Evolutionary conservation across 2,888 invertebrate species (phyloP).

Genomic region (Cheilosia soror): DNA sequence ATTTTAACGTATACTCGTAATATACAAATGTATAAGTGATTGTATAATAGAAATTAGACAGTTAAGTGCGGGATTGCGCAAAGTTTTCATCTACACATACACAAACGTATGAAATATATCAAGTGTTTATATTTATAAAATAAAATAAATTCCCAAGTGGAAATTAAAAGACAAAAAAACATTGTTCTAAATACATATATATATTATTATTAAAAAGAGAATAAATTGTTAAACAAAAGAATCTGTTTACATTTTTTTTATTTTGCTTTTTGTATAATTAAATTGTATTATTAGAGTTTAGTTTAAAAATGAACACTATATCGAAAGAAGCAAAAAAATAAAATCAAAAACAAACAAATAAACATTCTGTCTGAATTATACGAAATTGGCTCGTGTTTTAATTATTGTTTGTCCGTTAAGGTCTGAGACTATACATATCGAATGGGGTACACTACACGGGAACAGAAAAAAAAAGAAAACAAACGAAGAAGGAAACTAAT

Average conservation of each 20-base stretch:
- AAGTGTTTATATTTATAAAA: conserved; percentile 70
- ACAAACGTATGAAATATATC: conserved; percentile 37
- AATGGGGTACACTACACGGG: no score
- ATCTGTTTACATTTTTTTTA: conserved; percentile 59
- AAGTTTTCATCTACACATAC: conserved; percentile 54
- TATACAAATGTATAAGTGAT: conserved; percentile 52
- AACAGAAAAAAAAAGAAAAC: no score
- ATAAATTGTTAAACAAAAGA: conserved; percentile 46
- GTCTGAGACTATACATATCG: no score
- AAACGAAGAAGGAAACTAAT: no score
- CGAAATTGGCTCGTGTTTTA: neutral
- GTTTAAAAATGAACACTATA: conserved; percentile 61
- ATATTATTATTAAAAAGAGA: conserved; percentile 20
- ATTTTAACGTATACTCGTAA: conserved; percentile 51
- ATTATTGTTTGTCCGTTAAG: neutral
- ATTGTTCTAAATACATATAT: conserved; percentile 37
- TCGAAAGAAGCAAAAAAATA: conserved; percentile 37
- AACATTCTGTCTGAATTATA: conserved; percentile 63
- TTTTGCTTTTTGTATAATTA: conserved; percentile 62
- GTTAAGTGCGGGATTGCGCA: conserved; percentile 49
- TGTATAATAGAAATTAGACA: conserved; percentile 64
- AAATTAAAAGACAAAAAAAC: conserved; percentile 10
- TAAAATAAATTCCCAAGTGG: neutral
- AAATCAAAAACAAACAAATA: conserved; percentile 39
- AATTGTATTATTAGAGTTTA: conserved; percentile 69